Evolutionary conservation across 2,888 invertebrate species (phyloP).

Genomic region (Eristalinus aeneus): DNA sequence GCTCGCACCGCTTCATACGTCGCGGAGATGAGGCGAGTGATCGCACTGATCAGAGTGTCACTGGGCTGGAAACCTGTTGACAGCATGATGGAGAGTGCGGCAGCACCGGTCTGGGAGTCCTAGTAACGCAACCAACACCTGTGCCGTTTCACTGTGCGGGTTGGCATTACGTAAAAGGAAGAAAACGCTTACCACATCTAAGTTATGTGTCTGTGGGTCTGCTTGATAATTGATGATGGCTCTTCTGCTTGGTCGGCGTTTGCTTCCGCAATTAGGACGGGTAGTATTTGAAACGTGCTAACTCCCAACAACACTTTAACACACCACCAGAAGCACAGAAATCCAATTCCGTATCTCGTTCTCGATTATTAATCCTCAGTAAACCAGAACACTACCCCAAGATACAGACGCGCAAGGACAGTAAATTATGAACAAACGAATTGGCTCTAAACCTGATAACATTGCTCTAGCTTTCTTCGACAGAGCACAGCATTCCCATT

Average conservation of each 20-base stretch:
- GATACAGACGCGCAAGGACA: neutral
- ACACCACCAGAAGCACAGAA: neutral
- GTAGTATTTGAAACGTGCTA: neutral
- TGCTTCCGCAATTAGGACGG: slow-evolving; percentile 25
- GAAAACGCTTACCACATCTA: slow-evolving; percentile 15
- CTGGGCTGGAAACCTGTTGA: slow-evolving; percentile 28
- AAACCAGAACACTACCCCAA: neutral
- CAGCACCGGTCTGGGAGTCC: neutral
- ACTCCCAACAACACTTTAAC: too few relatives aligned
- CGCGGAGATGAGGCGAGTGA: slow-evolving; percentile 14
- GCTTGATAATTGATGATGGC: neutral
- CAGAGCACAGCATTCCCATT: neutral
- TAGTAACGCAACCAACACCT: slow-evolving; percentile 23
- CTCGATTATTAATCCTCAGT: neutral
- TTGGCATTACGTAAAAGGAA: slow-evolving; percentile 36
- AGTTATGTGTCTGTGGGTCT: slow-evolving; percentile 40
- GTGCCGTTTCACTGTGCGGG: slow-evolving; percentile 1
- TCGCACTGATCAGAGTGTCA: slow-evolving; percentile 31
- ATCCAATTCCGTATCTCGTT: neutral
- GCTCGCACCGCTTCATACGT: neutral
- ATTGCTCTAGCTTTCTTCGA: neutral
- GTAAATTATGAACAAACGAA: neutral
- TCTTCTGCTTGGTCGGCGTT: neutral
- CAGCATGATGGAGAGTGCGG: neutral
- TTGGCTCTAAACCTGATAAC: neutral